These are phyloP conservation scores for Physella acuta DNA, from an alignment of 1,140 invertebrate species.

Conservation along the genomic window DNA sequence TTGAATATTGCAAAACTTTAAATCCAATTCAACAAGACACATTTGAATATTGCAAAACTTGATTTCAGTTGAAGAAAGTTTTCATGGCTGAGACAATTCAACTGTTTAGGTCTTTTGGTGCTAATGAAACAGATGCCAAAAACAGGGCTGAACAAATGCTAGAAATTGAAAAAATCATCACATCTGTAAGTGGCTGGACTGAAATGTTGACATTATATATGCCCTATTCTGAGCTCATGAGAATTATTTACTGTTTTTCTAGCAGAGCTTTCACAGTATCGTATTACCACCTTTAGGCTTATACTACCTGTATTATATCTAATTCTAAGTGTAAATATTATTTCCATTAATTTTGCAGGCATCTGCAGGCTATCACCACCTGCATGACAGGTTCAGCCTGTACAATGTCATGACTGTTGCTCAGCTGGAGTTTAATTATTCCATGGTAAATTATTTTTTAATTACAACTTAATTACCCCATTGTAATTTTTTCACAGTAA, in stretches of 20 bases:
- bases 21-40: too few relatives aligned
- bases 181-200: constrained; percentile 37
- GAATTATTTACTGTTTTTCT: too few relatives aligned
- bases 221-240: too few relatives aligned
- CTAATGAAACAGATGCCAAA: constrained; percentile 17
- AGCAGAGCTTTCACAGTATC: background rate
- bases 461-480: too few relatives aligned
- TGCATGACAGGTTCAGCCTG: constrained; percentile 30
- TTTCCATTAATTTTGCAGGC: constrained; percentile 16
- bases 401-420: constrained; percentile 28
- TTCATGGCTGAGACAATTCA: constrained; percentile 34
- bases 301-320: background rate
- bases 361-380: constrained; percentile 19
- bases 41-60: constrained; percentile 4
- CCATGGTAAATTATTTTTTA: constrained; percentile 18
- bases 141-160: constrained; percentile 23
- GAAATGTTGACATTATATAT: too few relatives aligned
- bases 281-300: background rate
- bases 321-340: background rate
- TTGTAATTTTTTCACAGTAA: too few relatives aligned
- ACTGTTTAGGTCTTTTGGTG: constrained; percentile 29
- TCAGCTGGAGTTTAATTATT: constrained; percentile 16
- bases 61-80: constrained; percentile 26
- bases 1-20: too few relatives aligned
- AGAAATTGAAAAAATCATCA: constrained; percentile 26